Evolutionary conservation across 2,797 vertebrate genomes (phyloP), one percentile per base, ranked within the genome.

Genomic region (Coregonus sp.): DNA sequence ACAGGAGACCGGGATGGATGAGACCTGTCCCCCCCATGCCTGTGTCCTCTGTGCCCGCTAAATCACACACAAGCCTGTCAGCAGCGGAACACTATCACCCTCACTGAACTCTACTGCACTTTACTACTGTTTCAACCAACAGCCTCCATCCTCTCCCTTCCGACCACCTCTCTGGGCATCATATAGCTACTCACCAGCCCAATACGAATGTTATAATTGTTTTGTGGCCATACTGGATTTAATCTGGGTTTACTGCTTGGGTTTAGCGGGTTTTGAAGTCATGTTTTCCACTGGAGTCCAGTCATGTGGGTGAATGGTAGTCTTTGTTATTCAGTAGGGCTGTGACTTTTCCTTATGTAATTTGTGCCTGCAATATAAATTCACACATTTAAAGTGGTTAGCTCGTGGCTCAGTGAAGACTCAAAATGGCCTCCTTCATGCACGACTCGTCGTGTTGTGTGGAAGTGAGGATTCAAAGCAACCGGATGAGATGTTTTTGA

Each of bases 401-500:
- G 80, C 80, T 88, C 82, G 81, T 84, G 81, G 77, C 75, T 86
- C 77, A 88, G 80, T 86, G 67, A 86, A 79, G 82, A 88, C 85
- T 89, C 86, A 88, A 91, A 89, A 93, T 93, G 86, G 85, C 89
- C 88, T 90, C 83, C 85, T 86, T 84, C 61, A 72, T 37, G 50
- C 72, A 70, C 73, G 75, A 59, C 74, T 81, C 73, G 77, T 85
- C 78, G 70, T 90, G 87, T 88, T 82, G 79, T 78, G 87, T 86
- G 82, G 86, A 90, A 89, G 88, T 83, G 83, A 89, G 85, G 80
- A 89, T 90, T 91, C 85, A 89, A 90, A 90, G 85, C 83, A 84
- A 89, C 82, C 75, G 73, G 89, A 92, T 91, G 91, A 90, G 89
- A 92, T 91, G 89, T 92, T 91, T 94, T 92, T 89, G 88, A 91